phyloP scores from a whole-genome alignment of 2,888 invertebrate species.

The Drosophila borborema region DNA sequence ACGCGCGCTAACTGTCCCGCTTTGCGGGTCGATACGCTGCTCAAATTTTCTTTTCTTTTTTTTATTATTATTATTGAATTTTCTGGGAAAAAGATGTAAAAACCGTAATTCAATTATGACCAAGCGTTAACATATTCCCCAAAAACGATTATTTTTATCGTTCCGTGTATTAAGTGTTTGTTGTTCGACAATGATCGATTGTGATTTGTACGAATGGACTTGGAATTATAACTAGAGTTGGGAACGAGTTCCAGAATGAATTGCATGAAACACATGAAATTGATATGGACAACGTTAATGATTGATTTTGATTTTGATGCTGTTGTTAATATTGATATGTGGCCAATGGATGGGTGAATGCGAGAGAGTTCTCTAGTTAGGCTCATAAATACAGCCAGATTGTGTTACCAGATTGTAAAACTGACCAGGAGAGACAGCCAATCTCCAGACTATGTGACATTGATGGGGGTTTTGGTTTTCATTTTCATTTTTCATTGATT shows the following conservation, averaged over 20 bases:
- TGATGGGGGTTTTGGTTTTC: constrained; percentile 78
- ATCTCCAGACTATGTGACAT: constrained; percentile 62
- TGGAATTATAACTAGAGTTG: constrained; percentile 14
- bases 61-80: constrained; percentile 32
- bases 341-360: not conserved
- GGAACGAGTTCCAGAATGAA: constrained; percentile 35
- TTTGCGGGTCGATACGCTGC: constrained; percentile 30
- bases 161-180: constrained; percentile 39
- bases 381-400: constrained; percentile 65
- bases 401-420: constrained; percentile 78
- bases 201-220: constrained; percentile 68
- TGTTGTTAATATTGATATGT: constrained; percentile 9
- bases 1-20: constrained; percentile 22
- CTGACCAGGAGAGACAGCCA: constrained; percentile 34
- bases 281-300: constrained; percentile 68
- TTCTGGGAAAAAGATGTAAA: constrained; percentile 61
- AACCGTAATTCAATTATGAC: constrained; percentile 65
- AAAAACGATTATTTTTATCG: constrained; percentile 24
- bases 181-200: constrained; percentile 79
- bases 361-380: constrained; percentile 19
- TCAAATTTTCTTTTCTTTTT: constrained; percentile 13
- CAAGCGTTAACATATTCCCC: constrained; percentile 44
- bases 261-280: constrained; percentile 59
- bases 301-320: constrained; percentile 74
- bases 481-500: constrained; percentile 73